A percentile compares a stretch with the other conserved stretches of the same genome.
These are phyloP conservation scores for Zaprionus africanus DNA, from an alignment of 1,140 invertebrate species.

Conservation along the genomic window DNA sequence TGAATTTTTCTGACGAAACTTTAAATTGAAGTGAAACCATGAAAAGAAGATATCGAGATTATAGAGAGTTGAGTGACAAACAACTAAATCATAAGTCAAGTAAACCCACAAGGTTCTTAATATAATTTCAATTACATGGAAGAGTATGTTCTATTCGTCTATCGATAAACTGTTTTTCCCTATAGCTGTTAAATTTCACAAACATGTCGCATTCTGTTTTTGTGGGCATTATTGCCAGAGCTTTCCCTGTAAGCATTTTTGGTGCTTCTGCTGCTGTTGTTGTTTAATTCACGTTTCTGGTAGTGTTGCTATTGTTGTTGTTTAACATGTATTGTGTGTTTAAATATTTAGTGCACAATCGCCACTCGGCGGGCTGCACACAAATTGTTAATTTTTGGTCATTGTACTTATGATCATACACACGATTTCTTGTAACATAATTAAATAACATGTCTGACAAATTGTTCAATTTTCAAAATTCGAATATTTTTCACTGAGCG, in stretches of 20 bases:
- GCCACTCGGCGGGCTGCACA: constrained; percentile 3
- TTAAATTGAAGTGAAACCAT: too few relatives aligned
- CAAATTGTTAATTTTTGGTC: constrained; percentile 52
- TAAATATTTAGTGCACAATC: constrained; percentile 56
- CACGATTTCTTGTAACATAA: constrained; percentile 54
- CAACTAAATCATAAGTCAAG: too few relatives aligned
- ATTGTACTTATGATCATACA: constrained; percentile 43
- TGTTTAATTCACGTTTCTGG: neutral
- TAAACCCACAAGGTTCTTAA: too few relatives aligned
- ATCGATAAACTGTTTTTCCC: neutral
- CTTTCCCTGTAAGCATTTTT: constrained; percentile 22
- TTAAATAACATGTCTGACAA: constrained; percentile 54
- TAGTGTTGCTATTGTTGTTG: constrained; percentile 32
- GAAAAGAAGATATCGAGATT: neutral
- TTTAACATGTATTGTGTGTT: constrained; percentile 14
- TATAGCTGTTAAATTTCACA: constrained; percentile 15
- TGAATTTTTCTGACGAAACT: neutral
- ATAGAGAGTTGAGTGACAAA: too few relatives aligned
- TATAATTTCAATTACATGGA: neutral
- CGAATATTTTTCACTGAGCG: neutral
- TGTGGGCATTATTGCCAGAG: constrained; percentile 36
- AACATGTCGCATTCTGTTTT: constrained; percentile 35
- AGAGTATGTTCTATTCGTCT: constrained; percentile 8
- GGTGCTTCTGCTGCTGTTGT: neutral
- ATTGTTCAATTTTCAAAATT: constrained; percentile 19